These are phyloP conservation scores for Mohoua ochrocephala DNA, from an alignment of 2,113 vertebrate genomes.

Conservation along the genomic window DNA sequence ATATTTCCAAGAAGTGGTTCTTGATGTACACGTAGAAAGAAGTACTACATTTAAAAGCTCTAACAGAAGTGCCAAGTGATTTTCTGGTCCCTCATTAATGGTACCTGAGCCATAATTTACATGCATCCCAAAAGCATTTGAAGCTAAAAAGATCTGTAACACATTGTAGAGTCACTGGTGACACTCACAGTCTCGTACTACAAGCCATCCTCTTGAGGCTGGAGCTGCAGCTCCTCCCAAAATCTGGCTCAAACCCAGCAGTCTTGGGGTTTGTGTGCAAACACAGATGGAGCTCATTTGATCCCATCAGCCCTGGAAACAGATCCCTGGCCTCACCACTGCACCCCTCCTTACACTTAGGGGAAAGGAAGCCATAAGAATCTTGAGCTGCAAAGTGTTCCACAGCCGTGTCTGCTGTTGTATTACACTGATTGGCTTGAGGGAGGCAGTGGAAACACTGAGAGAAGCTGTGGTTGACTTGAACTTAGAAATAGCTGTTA, in stretches of 20 bases:
- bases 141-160: not conserved
- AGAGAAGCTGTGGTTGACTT: constrained; percentile 15
- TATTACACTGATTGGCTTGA: not conserved
- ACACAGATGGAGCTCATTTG: not conserved
- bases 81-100: not conserved
- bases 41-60: not conserved
- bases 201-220: not conserved
- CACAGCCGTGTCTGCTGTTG: not conserved
- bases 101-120: not conserved
- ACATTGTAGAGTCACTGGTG: not conserved
- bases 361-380: not conserved
- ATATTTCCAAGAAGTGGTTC: not conserved
- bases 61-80: not conserved
- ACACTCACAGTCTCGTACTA: not conserved
- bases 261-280: not conserved
- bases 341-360: not conserved
- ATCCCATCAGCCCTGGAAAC: not conserved
- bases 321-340: not conserved
- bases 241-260: not conserved
- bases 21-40: not conserved
- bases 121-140: not conserved
- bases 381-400: not conserved
- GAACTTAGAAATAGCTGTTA: not conserved
- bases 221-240: not conserved
- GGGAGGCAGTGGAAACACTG: constrained; percentile 30